Evolutionary conservation across 1,140 invertebrate genomes (phyloP), one percentile per base, ranked within the genome.

Genomic region (Rhyzopertha dominica): DNA sequence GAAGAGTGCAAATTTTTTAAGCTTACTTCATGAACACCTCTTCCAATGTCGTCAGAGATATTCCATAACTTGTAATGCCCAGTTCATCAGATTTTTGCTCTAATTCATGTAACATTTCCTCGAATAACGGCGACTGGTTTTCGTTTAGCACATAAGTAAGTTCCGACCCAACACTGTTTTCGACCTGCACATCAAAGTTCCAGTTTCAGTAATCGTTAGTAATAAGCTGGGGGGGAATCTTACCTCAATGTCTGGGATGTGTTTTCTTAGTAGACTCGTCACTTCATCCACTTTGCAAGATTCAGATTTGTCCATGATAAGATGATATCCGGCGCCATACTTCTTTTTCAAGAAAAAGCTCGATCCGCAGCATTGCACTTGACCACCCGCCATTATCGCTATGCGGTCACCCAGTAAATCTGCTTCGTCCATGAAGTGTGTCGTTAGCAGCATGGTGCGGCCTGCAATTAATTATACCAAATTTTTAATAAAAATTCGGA

Each of bases 401-500:
- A 96, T 90, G 55, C 92, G 75, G 71, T 97, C 92, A 0, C 93
- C 94, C 1, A 98, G 74, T 22, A 90, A 78, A 72, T 98, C 94
- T 26, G 94, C 94, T 72, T 98, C 95, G 66, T 97, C 94, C 92
- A 98, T 97, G 67, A 92, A 95, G 69, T 98, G 95, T 8, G 95
- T 98, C n/a, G 91, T 91, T 31, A 98, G 74, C 1, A 98, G 66
- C 43, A 97, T 82, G 3, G 92, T 95, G 25, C 77, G 68, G 0
- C 68, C 68, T 14, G 60, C 26, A 49, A 38, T n/a, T n/a, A n/a
- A n/a, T n/a, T n/a, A n/a, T n/a, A n/a, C n/a, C n/a, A n/a, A n/a
- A n/a, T n/a, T n/a, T n/a, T n/a, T n/a, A n/a, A n/a, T n/a, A n/a
- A n/a, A n/a, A n/a, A n/a, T n/a, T n/a, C n/a, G n/a, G n/a, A n/a